Evolutionary conservation across 2,888 invertebrate genomes (phyloP), one percentile per base, ranked within the genome.

Genomic region (Apamea monoglypha): DNA sequence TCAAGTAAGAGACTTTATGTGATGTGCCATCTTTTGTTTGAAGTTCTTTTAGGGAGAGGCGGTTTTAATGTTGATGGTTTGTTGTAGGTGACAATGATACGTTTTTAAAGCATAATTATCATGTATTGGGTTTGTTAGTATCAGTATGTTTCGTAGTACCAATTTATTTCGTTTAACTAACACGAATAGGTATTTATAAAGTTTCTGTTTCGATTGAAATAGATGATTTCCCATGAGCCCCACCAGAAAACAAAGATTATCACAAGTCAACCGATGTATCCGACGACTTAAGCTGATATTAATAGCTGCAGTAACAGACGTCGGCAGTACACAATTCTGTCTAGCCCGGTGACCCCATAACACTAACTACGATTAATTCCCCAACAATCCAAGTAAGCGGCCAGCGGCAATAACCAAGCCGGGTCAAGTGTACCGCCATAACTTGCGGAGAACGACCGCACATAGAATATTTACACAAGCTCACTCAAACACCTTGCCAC

Each of bases 391-490:
- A 82, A 86, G 84, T 87, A 86, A 86, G 75, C 77, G 79, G 73
- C 81, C 87, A 87, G 63, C 18, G 64, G 84, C 80, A 87, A 87
- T 90, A 89, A 90, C 90, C 90, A 89, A 91, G 88, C 74, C 83
- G 86, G 91, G 88, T 87, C 88, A 84, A 86, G 82, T 79, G 85
- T 83, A 91, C 92, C 92, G 80, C 91, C 85, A 90, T 93, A 93
- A 94, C 92, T 93, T 89, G 90, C 87, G 83, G 88, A 75, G 78
- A 84, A 89, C 82, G 88, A 92, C 93, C 93, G 91, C 93, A 91
- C 91, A 90, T 91, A 91, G 88, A 94, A 94, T 94, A 94, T 94
- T 94, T 92, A 94, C 91, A 88, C 83, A 66, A 85, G 84, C 87
- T 88, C 84, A 84, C 84, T 87, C 83, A 81, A 85, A 87, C 84